Evolutionary conservation across 2,113 vertebrate genomes (phyloP).

Genomic region (Delphinus delphis): DNA sequence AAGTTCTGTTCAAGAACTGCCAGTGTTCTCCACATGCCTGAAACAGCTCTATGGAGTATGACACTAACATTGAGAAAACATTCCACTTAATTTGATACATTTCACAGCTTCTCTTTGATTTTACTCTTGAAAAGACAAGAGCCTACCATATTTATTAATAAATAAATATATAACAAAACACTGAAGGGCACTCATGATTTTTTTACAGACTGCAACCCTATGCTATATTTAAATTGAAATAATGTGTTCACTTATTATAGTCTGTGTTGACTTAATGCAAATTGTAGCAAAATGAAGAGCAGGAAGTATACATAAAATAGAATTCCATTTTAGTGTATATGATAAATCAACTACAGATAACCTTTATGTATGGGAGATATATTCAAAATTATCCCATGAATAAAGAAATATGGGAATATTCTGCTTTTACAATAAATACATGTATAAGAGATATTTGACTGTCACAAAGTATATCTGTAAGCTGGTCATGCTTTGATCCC

Average conservation of each 20-base stretch:
- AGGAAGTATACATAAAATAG: slow-evolving; percentile 48
- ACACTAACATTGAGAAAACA: neutral
- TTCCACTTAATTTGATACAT: neutral
- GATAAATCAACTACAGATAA: slow-evolving; percentile 43
- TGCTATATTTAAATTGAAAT: slow-evolving; percentile 58
- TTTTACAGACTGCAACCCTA: neutral
- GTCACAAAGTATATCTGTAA: neutral
- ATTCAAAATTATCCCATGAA: slow-evolving; percentile 30
- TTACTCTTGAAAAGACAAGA: neutral
- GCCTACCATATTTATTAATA: neutral
- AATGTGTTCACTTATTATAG: neutral
- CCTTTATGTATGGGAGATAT: neutral
- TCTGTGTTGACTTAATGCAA: slow-evolving; percentile 48
- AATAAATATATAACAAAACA: neutral
- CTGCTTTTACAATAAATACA: neutral
- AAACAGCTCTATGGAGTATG: neutral
- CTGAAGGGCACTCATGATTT: neutral
- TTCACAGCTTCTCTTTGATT: neutral
- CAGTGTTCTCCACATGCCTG: neutral
- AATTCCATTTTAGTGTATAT: slow-evolving; percentile 31
- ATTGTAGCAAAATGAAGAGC: slow-evolving; percentile 12
- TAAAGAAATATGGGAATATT: slow-evolving; percentile 23
- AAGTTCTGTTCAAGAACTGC: neutral
- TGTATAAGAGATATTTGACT: neutral
- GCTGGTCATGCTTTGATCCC: neutral